Evolutionary conservation across 2,888 invertebrate species (phyloP).

Genomic region (Mythimna impura): DNA sequence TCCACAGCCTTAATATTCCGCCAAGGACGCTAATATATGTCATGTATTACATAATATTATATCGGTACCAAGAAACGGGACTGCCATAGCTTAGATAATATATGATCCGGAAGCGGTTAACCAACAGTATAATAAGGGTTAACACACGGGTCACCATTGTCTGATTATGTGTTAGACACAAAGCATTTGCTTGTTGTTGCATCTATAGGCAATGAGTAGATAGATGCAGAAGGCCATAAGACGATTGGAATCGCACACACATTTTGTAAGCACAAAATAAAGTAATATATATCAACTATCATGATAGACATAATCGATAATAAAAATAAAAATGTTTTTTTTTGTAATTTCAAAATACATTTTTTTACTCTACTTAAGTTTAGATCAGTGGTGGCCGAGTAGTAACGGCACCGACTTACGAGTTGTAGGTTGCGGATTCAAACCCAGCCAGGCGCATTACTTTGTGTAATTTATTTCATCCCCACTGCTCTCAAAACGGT

Average conservation of each 20-base stretch:
- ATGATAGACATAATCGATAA: too few relatives aligned
- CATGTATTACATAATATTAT: too few relatives aligned
- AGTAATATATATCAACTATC: too few relatives aligned
- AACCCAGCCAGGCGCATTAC: too few relatives aligned
- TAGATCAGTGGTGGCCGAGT: too few relatives aligned
- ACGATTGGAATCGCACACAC: not conserved
- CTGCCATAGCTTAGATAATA: not conserved
- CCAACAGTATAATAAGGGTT: not conserved
- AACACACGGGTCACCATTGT: not conserved
- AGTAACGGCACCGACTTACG: too few relatives aligned
- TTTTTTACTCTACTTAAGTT: too few relatives aligned
- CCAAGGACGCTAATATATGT: not conserved
- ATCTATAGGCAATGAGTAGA: not conserved
- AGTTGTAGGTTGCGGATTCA: too few relatives aligned
- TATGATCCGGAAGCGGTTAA: not conserved
- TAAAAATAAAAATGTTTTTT: too few relatives aligned
- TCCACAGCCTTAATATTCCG: not conserved
- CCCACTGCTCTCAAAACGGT: too few relatives aligned
- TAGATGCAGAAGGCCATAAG: slow-evolving; percentile 4
- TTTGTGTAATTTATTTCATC: too few relatives aligned
- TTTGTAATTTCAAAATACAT: too few relatives aligned
- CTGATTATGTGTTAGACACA: not conserved
- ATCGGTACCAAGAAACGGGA: not conserved
- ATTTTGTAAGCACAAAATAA: not conserved
- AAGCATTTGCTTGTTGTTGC: slow-evolving; percentile 13